Evolutionary conservation across 2,888 invertebrate species (phyloP).

Genomic region (Drosophila algonquin): DNA sequence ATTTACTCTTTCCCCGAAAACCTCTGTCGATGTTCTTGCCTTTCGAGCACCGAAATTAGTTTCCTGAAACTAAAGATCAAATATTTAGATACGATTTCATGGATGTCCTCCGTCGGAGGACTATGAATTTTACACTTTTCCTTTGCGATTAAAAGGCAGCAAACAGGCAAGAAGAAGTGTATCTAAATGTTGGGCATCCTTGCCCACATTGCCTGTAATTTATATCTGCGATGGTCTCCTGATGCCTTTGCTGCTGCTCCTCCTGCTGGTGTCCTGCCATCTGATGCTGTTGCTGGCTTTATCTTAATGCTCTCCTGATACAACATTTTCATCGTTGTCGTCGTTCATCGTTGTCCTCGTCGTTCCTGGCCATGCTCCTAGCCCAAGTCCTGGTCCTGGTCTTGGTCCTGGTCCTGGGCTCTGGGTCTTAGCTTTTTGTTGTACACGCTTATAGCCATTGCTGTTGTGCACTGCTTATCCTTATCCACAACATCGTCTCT

Average conservation of each 20-base stretch:
- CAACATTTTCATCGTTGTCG: conserved; percentile 60
- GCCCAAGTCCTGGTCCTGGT: neutral
- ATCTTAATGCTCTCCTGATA: conserved; percentile 79
- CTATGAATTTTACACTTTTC: neutral
- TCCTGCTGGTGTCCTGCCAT: conserved; percentile 34
- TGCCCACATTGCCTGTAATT: neutral
- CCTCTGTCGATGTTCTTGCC: no score
- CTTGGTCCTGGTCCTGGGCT: neutral
- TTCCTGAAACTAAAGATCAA: conserved; percentile 5
- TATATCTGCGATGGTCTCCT: conserved; percentile 6
- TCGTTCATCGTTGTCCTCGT: conserved; percentile 37
- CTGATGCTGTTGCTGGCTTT: conserved; percentile 75
- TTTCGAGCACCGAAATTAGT: neutral
- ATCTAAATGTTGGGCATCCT: neutral
- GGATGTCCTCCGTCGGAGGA: neutral
- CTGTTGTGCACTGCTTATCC: conserved; percentile 72
- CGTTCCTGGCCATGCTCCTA: conserved; percentile 40
- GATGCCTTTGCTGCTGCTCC: conserved; percentile 10
- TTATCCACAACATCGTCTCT: conserved; percentile 76
- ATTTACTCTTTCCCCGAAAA: no score
- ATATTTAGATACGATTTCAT: neutral
- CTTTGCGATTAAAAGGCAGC: neutral
- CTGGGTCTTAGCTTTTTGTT: conserved; percentile 57
- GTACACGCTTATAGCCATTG: conserved; percentile 64
- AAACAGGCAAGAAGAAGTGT: neutral